Evolutionary conservation across 1,140 invertebrate genomes (phyloP).

Genomic region (Heliconius nattereri): DNA sequence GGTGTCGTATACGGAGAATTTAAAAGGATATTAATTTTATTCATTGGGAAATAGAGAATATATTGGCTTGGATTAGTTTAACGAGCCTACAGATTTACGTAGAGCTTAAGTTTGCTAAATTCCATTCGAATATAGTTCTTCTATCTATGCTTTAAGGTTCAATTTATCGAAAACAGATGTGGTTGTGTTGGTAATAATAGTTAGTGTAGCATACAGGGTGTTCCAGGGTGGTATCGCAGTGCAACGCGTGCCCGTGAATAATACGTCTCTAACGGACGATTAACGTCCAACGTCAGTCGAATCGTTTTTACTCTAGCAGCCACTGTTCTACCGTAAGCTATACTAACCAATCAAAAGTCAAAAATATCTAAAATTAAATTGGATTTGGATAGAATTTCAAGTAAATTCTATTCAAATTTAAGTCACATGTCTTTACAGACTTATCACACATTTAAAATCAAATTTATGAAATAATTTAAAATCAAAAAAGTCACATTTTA

Average conservation of each 20-base stretch:
- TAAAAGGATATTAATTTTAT: conserved; percentile 78
- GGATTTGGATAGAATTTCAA: no score
- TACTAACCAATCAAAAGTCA: conserved; percentile 13
- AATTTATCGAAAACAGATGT: not conserved
- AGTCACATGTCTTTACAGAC: no score
- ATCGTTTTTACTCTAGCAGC: conserved; percentile 49
- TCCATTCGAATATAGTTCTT: not conserved
- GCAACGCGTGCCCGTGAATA: conserved; percentile 78
- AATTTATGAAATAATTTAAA: no score
- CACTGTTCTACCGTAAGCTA: not conserved
- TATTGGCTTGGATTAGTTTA: conserved; percentile 78
- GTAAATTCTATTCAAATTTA: not conserved
- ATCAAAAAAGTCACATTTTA: no score
- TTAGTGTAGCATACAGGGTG: conserved; percentile 50
- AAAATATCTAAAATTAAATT: conserved; percentile 2
- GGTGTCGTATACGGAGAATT: conserved; percentile 61
- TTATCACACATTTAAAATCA: no score
- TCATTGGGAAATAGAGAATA: conserved; percentile 76
- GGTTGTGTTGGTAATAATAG: conserved; percentile 36
- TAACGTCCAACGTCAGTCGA: conserved; percentile 66
- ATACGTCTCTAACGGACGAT: conserved; percentile 74
- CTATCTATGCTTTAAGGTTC: not conserved
- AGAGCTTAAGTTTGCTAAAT: conserved; percentile 35
- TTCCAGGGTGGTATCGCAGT: conserved; percentile 67
- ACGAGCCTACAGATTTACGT: conserved; percentile 50